Percentiles rank a stretch among this genome's conserved stretches.
Conservation (phyloP, 2,888 invertebrate species). For the Cerastoderma edule region DNA sequence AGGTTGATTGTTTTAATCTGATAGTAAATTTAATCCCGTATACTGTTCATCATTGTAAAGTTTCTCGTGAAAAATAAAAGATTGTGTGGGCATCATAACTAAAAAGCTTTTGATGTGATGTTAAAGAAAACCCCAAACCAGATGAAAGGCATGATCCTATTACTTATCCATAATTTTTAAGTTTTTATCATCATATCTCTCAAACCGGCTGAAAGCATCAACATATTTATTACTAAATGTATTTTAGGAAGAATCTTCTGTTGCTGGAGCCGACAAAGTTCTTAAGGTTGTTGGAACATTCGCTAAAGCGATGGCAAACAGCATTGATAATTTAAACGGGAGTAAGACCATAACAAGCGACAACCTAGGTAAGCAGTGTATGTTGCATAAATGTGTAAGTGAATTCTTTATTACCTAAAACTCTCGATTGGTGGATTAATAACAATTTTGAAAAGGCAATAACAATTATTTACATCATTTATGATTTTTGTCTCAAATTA, state of each 20-base stretch:
- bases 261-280: background rate
- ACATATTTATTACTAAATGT: background rate
- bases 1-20: no score
- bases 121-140: background rate
- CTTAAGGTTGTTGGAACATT: conserved; percentile 9
- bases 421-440: no score
- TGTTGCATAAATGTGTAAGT: no score
- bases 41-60: no score
- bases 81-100: no score
- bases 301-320: conserved; percentile 11
- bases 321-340: background rate
- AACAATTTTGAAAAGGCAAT: no score
- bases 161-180: background rate
- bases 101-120: background rate
- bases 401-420: no score
- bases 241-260: background rate
- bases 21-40: no score
- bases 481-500: no score
- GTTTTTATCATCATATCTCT: background rate
- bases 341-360: background rate
- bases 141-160: background rate
- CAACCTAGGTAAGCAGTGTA: conserved; percentile 11
- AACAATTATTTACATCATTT: no score
- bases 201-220: background rate
- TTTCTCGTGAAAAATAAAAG: no score